Percentiles rank a stretch among this genome's conserved stretches.
Evolutionary conservation across 1,140 invertebrate genomes (phyloP).

Genomic region (Zaprionus ornatus): DNA sequence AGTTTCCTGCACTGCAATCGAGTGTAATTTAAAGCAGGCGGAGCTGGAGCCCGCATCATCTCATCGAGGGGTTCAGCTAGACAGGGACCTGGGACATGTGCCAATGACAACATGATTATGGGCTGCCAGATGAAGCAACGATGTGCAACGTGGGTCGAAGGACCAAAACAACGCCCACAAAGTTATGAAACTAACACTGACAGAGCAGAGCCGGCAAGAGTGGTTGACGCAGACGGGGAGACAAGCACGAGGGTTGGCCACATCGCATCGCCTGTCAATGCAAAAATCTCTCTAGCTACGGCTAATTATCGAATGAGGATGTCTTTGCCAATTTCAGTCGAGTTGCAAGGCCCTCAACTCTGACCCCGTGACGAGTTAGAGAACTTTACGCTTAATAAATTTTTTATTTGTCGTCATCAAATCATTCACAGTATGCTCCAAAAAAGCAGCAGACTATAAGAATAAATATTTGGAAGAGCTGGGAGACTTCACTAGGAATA

Average conservation of each 20-base stretch:
- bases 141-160: conserved; percentile 5
- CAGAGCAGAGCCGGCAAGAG: conserved; percentile 38
- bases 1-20: conserved; percentile 23
- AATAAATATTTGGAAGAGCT: conserved; percentile 11
- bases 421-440: conserved; percentile 44
- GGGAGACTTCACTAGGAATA: background rate
- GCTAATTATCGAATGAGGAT: conserved; percentile 60
- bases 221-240: background rate
- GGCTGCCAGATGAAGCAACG: conserved; percentile 51
- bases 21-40: conserved; percentile 12
- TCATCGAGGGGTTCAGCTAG: conserved; percentile 34
- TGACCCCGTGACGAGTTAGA: conserved; percentile 48
- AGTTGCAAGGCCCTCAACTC: conserved; percentile 2
- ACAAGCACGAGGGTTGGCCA: conserved; percentile 31
- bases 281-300: conserved; percentile 20
- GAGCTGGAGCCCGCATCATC: background rate
- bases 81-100: conserved; percentile 46
- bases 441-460: conserved; percentile 18
- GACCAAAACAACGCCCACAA: conserved; percentile 60
- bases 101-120: conserved; percentile 77
- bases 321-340: conserved; percentile 63
- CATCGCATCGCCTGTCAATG: conserved; percentile 38
- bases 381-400: conserved; percentile 75
- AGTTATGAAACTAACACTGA: conserved; percentile 73
- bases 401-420: conserved; percentile 76